A percentile compares a stretch with the other conserved stretches of the same genome.
phyloP scores from a whole-genome alignment of 2,113 vertebrate genomes.

The Desmodus rotundus region DNA sequence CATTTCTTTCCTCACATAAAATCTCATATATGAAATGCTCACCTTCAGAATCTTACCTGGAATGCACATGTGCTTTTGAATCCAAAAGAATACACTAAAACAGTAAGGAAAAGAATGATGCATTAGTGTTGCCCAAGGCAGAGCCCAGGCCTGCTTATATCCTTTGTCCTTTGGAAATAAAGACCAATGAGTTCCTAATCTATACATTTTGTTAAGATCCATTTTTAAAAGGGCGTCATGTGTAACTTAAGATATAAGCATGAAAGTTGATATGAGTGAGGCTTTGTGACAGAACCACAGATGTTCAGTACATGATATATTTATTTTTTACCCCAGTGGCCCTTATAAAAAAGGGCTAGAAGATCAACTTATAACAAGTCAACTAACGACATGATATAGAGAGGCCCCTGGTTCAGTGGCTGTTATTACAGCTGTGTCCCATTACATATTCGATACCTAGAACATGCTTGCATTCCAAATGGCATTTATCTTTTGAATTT shows the following conservation, averaged over 20 bases:
- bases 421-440: slow-evolving; percentile 85
- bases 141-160: background rate
- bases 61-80: background rate
- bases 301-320: slow-evolving; percentile 82
- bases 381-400: slow-evolving; percentile 83
- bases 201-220: slow-evolving; percentile 67
- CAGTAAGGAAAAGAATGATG: background rate
- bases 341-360: slow-evolving; percentile 80
- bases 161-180: slow-evolving; percentile 39
- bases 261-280: slow-evolving; percentile 75
- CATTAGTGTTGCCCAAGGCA: background rate
- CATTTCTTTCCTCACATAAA: background rate
- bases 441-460: slow-evolving; percentile 81
- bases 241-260: slow-evolving; percentile 66
- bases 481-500: slow-evolving; percentile 85
- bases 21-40: background rate
- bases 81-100: background rate
- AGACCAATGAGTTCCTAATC: slow-evolving; percentile 35
- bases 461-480: slow-evolving; percentile 82
- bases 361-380: slow-evolving; percentile 84
- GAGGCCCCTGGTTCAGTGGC: slow-evolving; percentile 75
- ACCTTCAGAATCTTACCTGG: background rate
- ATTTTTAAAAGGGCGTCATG: slow-evolving; percentile 66
- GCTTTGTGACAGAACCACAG: slow-evolving; percentile 78
- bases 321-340: slow-evolving; percentile 80